A percentile compares a stretch with the other conserved stretches of the same genome.
These are phyloP conservation scores for Neuroterus valhalla DNA, from an alignment of 1,140 invertebrate genomes.

Conservation along the genomic window DNA sequence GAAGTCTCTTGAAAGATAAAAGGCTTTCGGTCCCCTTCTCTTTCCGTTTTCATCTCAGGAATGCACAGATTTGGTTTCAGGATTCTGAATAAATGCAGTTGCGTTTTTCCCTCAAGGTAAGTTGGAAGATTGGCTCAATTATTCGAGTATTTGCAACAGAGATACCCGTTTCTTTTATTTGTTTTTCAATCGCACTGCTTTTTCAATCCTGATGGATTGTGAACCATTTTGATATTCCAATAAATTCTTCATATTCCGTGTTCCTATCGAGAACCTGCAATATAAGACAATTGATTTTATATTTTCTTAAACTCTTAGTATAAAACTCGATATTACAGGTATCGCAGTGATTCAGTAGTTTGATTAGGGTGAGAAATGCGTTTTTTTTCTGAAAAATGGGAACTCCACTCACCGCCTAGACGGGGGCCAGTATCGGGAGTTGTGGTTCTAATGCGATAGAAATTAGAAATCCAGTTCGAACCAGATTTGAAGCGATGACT, in stretches of 20 bases:
- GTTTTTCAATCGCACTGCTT: slow-evolving; percentile 39
- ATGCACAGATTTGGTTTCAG: slow-evolving; percentile 44
- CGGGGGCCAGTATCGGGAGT: too few relatives aligned
- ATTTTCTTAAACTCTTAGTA: too few relatives aligned
- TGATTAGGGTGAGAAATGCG: too few relatives aligned
- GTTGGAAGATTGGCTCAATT: neutral
- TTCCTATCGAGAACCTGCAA: slow-evolving; percentile 87
- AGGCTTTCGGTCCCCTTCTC: too few relatives aligned
- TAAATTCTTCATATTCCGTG: slow-evolving; percentile 89
- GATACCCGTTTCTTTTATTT: slow-evolving; percentile 34
- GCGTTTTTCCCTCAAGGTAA: neutral
- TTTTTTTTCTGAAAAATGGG: too few relatives aligned
- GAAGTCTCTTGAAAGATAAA: neutral
- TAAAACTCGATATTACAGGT: too few relatives aligned
- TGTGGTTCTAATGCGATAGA: too few relatives aligned
- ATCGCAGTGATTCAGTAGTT: too few relatives aligned
- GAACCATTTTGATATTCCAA: slow-evolving; percentile 96
- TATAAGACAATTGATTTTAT: slow-evolving; percentile 32
- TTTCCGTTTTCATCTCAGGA: slow-evolving; percentile 54
- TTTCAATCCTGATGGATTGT: slow-evolving; percentile 79
- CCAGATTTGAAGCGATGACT: too few relatives aligned
- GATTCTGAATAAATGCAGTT: slow-evolving; percentile 39
- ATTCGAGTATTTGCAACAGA: slow-evolving; percentile 62
- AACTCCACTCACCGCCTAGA: too few relatives aligned
- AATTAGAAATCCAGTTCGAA: too few relatives aligned